Base-by-base conservation (phyloP, 2,797 vertebrate genomes). In the Distichodus sexfasciatus region DNA sequence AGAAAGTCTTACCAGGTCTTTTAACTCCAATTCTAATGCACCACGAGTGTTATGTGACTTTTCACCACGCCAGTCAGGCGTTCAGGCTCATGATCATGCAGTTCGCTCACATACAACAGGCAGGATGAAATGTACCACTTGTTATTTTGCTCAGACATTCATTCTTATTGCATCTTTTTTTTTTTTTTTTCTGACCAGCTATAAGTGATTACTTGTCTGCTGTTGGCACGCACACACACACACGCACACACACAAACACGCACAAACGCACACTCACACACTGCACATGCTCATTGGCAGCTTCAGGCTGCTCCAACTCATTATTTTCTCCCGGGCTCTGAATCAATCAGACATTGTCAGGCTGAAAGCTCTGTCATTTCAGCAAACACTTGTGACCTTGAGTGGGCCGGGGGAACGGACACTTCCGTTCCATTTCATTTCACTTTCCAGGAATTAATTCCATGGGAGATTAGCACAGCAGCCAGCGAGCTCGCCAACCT, bases 391-490 rank as follows among this genome's bases (percentile, higher is more conserved):
- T 48, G 4, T 82, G 84, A 87, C 86, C 85, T 90, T 89, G 83
- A 84, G 62, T 66, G 76, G 43, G 61, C 75, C 33, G 26, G 17
- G 15, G 10, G 55, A 76, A 46, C 24, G 69, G 66, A 82, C 62
- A 61, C 74, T 75, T 77, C 35, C 47, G 77, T 75, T 76, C 69
- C 61, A 15, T 86, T 85, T 77, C 61, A 84, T 87, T 88, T 85
- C 74, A 80, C 68, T 86, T 87, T 88, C 80, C 78, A 86, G 83
- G 82, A 88, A 87, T 88, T 86, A 76, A 87, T 87, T 83, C 72
- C 26, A 66, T 50, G 3, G 51, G 77, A 87, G 87, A 87, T 89
- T 85, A 86, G 1, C 77, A 60, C 73, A 57, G 79, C 70, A 53
- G 80, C 77, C 85, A 85, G 79, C 80, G n/a, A n/a, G n/a, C n/a